Percentiles rank a stretch among this genome's conserved stretches.
These are phyloP conservation scores for Mustelus asterias DNA, from an alignment of 2,113 vertebrate species.

Conservation along the genomic window DNA sequence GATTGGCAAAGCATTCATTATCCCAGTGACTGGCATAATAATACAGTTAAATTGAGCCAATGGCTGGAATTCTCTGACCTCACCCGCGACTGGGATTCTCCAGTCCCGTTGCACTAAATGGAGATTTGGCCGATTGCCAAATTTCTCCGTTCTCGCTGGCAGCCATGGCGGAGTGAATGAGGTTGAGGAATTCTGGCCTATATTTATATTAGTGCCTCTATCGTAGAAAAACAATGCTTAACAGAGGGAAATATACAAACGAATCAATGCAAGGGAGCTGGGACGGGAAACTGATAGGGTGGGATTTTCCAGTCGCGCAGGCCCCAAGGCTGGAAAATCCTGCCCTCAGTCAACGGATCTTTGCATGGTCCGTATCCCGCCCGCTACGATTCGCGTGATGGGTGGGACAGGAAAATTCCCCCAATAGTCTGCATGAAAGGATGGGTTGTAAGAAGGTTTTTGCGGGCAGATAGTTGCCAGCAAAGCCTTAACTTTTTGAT, in stretches of 20 bases:
- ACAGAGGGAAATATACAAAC: not conserved
- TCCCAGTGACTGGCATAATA: not conserved
- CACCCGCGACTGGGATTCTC: too few relatives aligned
- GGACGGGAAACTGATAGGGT: not conserved
- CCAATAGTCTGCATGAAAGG: not conserved
- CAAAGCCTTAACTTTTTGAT: not conserved
- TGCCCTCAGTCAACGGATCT: too few relatives aligned
- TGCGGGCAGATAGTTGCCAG: not conserved
- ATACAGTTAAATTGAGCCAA: not conserved
- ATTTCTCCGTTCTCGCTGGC: too few relatives aligned
- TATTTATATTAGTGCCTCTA: not conserved
- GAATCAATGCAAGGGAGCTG: not conserved
- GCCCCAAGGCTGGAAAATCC: too few relatives aligned
- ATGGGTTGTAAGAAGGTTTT: not conserved
- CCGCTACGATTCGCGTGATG: too few relatives aligned
- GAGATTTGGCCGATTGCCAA: too few relatives aligned
- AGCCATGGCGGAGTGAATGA: too few relatives aligned
- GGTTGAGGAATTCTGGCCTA: not conserved
- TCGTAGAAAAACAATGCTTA: not conserved
- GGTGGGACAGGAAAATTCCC: too few relatives aligned
- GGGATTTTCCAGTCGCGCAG: too few relatives aligned
- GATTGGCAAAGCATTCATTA: not conserved
- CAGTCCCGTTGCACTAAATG: too few relatives aligned
- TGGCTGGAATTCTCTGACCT: too few relatives aligned
- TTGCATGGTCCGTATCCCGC: too few relatives aligned